These are phyloP conservation scores for Heliconius cydno DNA, from an alignment of 2,888 invertebrate species.

Conservation along the genomic window DNA sequence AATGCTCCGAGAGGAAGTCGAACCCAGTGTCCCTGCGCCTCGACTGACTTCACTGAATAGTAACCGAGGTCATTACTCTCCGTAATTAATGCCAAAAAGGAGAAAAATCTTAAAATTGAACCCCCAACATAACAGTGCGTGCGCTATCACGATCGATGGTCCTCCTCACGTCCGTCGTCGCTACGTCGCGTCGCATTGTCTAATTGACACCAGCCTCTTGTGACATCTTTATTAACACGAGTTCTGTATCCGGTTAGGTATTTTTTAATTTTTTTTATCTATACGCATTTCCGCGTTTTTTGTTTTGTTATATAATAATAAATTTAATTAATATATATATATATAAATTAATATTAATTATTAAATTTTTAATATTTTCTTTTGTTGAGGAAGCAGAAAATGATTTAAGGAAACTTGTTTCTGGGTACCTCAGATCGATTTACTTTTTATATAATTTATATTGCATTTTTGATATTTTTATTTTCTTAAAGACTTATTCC, in stretches of 20 bases:
- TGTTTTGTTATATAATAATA: no score
- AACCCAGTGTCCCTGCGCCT: no score
- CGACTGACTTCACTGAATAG: no score
- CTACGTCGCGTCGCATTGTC: slow-evolving; percentile 10
- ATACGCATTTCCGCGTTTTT: not conserved
- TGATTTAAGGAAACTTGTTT: no score
- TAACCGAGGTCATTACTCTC: not conserved
- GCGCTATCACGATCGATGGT: slow-evolving; percentile 27
- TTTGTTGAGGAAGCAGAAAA: not conserved
- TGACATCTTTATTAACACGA: slow-evolving; percentile 15
- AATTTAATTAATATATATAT: no score
- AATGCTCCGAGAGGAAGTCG: no score
- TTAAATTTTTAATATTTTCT: no score
- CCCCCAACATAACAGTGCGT: slow-evolving; percentile 9
- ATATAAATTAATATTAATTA: no score
- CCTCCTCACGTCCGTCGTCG: not conserved
- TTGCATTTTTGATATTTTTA: no score
- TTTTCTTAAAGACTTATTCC: no score
- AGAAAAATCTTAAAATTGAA: slow-evolving; percentile 10
- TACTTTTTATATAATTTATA: no score
- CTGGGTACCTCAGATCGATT: no score
- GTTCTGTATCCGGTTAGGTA: not conserved
- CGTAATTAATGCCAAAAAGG: not conserved
- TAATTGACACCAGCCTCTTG: slow-evolving; percentile 24
- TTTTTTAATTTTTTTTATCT: not conserved